Percentiles rank a stretch among this genome's conserved stretches.
Evolutionary conservation across 2,113 vertebrate species (phyloP).

Genomic region (Amblyopsis rosae): DNA sequence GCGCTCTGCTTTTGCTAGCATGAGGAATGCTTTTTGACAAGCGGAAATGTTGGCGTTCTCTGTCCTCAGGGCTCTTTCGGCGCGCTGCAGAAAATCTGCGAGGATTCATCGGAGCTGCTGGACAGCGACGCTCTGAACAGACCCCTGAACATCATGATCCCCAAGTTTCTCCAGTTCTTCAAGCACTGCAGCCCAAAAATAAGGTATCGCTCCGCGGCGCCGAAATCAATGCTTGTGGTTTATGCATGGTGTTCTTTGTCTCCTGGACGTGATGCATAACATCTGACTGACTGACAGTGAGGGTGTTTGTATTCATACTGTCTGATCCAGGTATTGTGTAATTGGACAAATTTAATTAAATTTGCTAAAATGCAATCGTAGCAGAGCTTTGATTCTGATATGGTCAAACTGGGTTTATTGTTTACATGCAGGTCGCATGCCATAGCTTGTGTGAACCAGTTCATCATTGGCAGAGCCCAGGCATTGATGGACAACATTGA

Average conservation of each 20-base stretch:
- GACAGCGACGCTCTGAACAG: conserved; percentile 93
- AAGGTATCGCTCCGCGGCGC: conserved; percentile 71
- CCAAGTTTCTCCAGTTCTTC: conserved; percentile 95
- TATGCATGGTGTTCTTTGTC: not conserved
- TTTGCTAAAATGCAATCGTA: not conserved
- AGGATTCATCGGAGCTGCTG: conserved; percentile 93
- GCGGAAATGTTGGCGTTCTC: conserved; percentile 57
- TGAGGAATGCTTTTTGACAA: conserved; percentile 61
- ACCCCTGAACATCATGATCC: conserved; percentile 94
- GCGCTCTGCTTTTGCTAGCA: conserved; percentile 28
- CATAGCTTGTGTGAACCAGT: conserved; percentile 95
- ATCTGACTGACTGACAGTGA: conserved; percentile 43
- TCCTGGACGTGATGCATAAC: conserved; percentile 45
- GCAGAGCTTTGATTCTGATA: not conserved
- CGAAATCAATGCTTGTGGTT: not conserved
- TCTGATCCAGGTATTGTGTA: conserved; percentile 42
- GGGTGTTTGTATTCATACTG: conserved; percentile 61
- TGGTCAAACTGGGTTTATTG: not conserved
- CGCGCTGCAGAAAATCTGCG: conserved; percentile 94
- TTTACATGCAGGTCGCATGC: conserved; percentile 83
- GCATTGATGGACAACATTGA: conserved; percentile 96
- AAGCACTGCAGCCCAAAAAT: conserved; percentile 97
- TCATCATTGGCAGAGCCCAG: conserved; percentile 93
- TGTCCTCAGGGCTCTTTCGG: conserved; percentile 88
- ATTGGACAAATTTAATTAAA: too few species aligned